These are phyloP conservation scores for Acridotheres tristis DNA, from an alignment of 2,797 vertebrate species.

Conservation along the genomic window DNA sequence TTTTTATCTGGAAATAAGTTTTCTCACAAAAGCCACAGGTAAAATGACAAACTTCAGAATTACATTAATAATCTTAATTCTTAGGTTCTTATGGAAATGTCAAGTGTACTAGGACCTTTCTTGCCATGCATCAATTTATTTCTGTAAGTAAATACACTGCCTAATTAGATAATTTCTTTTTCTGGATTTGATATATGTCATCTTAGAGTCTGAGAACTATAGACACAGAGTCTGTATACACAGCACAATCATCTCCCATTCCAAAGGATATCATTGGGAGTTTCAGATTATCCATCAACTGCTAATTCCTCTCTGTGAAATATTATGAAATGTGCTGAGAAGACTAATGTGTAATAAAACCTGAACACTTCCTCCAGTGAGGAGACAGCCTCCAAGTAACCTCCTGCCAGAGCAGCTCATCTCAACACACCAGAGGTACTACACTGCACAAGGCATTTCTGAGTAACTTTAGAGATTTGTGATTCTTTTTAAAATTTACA, in stretches of 20 bases:
- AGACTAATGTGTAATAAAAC: background rate
- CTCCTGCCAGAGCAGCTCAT: background rate
- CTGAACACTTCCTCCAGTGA: background rate
- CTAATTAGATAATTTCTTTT: background rate
- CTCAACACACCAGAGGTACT: background rate
- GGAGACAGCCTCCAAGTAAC: background rate
- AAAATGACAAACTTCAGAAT: background rate
- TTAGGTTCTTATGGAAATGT: background rate
- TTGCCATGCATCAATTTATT: background rate
- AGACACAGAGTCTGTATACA: background rate
- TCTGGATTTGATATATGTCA: background rate
- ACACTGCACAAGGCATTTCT: background rate
- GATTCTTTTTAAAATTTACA: background rate
- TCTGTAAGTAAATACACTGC: background rate
- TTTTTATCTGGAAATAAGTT: background rate
- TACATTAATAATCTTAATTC: background rate
- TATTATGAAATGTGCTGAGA: background rate
- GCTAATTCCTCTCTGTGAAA: background rate
- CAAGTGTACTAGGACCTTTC: background rate
- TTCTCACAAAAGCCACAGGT: background rate
- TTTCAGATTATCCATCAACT: background rate
- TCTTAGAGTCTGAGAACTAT: background rate
- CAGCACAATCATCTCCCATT: background rate
- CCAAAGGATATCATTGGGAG: background rate
- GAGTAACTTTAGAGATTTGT: background rate